phyloP scores from a whole-genome alignment of 2,888 invertebrate genomes.

The Thereva unica region DNA sequence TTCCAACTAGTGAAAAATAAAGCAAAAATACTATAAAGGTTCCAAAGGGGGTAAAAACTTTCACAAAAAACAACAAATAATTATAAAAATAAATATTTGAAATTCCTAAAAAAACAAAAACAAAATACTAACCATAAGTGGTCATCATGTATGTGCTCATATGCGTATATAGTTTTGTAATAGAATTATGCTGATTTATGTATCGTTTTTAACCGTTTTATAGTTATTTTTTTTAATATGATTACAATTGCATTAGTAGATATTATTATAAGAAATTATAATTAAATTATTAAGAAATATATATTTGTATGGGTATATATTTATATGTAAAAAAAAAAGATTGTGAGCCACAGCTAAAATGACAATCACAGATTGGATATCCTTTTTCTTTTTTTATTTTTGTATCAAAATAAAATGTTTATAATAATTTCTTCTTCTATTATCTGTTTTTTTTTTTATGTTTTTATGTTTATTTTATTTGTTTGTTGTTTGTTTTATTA shows the following conservation, averaged over 20 bases:
- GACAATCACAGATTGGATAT: conserved; percentile 39
- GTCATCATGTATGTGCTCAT: conserved; percentile 56
- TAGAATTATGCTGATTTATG: neutral
- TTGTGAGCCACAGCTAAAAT: conserved; percentile 37
- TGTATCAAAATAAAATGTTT: too few relatives aligned
- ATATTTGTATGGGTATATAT: conserved; percentile 5
- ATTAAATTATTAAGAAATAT: conserved; percentile 17
- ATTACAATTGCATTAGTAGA: neutral
- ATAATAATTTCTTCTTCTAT: too few relatives aligned
- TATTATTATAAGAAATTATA: conserved; percentile 1
- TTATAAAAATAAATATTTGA: neutral
- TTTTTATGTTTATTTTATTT: conserved; percentile 20
- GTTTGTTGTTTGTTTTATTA: conserved; percentile 29
- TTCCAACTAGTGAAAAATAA: too few relatives aligned
- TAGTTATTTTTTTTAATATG: conserved; percentile 5
- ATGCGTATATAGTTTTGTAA: conserved; percentile 42
- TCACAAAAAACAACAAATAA: too few relatives aligned
- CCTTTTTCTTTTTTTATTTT: conserved; percentile 16
- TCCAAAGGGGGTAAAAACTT: too few relatives aligned
- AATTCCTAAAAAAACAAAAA: conserved; percentile 6
- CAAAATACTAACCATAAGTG: conserved; percentile 56
- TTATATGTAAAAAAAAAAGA: conserved; percentile 13
- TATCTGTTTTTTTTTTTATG: too few relatives aligned
- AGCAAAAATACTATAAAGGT: too few relatives aligned
- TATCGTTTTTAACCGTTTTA: conserved; percentile 7